Evolutionary conservation across 2,888 invertebrate genomes (phyloP).

Genomic region (Orthosia gothica): DNA sequence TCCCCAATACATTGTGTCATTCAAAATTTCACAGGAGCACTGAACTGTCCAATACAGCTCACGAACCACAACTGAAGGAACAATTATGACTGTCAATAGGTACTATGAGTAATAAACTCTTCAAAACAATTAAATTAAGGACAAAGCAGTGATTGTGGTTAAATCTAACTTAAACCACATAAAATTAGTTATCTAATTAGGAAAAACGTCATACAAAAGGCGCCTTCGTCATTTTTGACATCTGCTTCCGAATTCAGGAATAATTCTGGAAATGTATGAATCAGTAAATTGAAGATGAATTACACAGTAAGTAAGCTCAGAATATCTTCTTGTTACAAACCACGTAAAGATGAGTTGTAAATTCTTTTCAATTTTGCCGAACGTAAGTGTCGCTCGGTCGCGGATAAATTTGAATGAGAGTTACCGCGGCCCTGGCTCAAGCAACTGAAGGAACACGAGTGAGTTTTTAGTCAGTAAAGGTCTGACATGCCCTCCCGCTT

Average conservation of each 20-base stretch:
- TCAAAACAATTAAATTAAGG: conserved; percentile 5
- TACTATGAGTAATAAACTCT: conserved; percentile 23
- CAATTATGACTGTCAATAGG: conserved; percentile 4
- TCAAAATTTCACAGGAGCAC: not conserved
- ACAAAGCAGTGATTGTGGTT: conserved; percentile 20
- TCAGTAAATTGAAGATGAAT: conserved; percentile 38
- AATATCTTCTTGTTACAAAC: conserved; percentile 1
- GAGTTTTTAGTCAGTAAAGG: too few species aligned
- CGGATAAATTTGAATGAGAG: too few species aligned
- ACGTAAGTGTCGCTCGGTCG: too few species aligned
- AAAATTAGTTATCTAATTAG: not conserved
- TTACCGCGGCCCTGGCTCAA: too few species aligned
- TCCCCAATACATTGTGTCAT: not conserved
- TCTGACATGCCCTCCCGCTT: too few species aligned
- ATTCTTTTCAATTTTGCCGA: not conserved
- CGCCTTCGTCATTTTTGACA: conserved; percentile 42
- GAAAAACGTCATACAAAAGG: conserved; percentile 9
- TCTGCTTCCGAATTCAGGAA: conserved; percentile 42
- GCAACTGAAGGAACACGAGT: too few species aligned
- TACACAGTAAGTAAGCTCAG: not conserved
- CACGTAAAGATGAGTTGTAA: not conserved
- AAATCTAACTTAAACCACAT: conserved; percentile 30
- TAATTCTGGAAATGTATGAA: conserved; percentile 41
- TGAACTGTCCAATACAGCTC: not conserved
- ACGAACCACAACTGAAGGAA: not conserved